Base-by-base conservation (phyloP, 2,888 invertebrate species). In the Eupelmus urozonus region DNA sequence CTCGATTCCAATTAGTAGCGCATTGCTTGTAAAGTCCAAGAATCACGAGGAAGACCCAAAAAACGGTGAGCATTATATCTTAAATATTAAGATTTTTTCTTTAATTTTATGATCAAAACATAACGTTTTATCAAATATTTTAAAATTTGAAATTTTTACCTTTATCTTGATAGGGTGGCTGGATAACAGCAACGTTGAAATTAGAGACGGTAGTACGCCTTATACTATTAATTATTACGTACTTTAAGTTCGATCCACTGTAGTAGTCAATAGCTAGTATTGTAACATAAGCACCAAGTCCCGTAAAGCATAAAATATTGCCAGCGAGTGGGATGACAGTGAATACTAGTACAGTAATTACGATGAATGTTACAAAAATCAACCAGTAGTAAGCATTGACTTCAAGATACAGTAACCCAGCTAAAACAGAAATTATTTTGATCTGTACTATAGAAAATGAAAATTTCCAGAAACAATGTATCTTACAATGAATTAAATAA, bases 171-270 rank as follows among this genome's bases (percentile, higher is more conserved):
- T 91, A 93, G 0, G 94, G 94, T 23, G 93, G 92, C 81, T 92
- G 89, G 63, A 94, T 86, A 25, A 92, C 89, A 25, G 93, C 94
- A 20, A 88, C 85, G 63, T 92, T 90, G 83, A 94, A 95, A n/a
- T 91, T 89, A 0, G 90, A 85, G 11, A 93, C 92, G 0, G 92
- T 91, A 0, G 93, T 92, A 80, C 95, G 91, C 80, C 94, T 90
- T n/a, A 94, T 86, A 0, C 92, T 90, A 84, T 95, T 95, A 23
- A 95, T 90, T 1, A 95, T 83, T 45, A 95, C 93, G 85, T 93
- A 95, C 83, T 93, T 93, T 82, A 95, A 88, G 88, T 92, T 93
- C 40, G 93, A 92, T 27, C 93, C 93, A 79, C 92, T 81, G 83
- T 92, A 94, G 84, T 92, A 92, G 88, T 94, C 95, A 13, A 94